Evolutionary conservation across 2,113 vertebrate genomes (phyloP).

Genomic region (Antennarius striatus): DNA sequence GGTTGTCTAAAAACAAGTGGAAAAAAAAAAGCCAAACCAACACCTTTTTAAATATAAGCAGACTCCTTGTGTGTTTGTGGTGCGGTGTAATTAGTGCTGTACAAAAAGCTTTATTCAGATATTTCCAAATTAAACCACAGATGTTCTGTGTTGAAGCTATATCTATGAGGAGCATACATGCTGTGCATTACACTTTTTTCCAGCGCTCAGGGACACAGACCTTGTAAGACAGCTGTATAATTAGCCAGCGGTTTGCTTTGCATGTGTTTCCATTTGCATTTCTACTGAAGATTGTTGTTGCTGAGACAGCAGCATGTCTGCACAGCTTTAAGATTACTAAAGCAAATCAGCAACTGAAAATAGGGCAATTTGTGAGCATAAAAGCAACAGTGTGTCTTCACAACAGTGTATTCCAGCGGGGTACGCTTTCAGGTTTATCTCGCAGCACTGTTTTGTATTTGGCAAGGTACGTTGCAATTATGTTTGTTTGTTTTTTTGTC

Average conservation of each 20-base stretch:
- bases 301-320: slow-evolving; percentile 72
- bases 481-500: slow-evolving; percentile 64
- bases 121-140: slow-evolving; percentile 36
- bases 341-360: slow-evolving; percentile 71
- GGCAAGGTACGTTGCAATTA: slow-evolving; percentile 64
- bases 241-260: slow-evolving; percentile 78
- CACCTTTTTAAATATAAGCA: slow-evolving; percentile 43
- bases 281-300: slow-evolving; percentile 72
- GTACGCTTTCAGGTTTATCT: slow-evolving; percentile 60
- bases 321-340: slow-evolving; percentile 69
- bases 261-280: slow-evolving; percentile 82
- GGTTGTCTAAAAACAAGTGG: slow-evolving; percentile 36
- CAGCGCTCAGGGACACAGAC: slow-evolving; percentile 71
- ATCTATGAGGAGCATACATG: slow-evolving; percentile 55
- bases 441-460: slow-evolving; percentile 71
- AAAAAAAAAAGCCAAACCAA: slow-evolving; percentile 50
- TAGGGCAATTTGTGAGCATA: slow-evolving; percentile 85
- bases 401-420: slow-evolving; percentile 63
- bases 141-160: slow-evolving; percentile 40
- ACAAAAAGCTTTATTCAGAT: slow-evolving; percentile 53
- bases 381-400: slow-evolving; percentile 68
- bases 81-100: slow-evolving; percentile 60
- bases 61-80: slow-evolving; percentile 42
- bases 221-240: slow-evolving; percentile 71
- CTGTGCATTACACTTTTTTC: slow-evolving; percentile 65